phyloP scores from a whole-genome alignment of 2,888 invertebrate species.

The Microplitis deprimator region DNA sequence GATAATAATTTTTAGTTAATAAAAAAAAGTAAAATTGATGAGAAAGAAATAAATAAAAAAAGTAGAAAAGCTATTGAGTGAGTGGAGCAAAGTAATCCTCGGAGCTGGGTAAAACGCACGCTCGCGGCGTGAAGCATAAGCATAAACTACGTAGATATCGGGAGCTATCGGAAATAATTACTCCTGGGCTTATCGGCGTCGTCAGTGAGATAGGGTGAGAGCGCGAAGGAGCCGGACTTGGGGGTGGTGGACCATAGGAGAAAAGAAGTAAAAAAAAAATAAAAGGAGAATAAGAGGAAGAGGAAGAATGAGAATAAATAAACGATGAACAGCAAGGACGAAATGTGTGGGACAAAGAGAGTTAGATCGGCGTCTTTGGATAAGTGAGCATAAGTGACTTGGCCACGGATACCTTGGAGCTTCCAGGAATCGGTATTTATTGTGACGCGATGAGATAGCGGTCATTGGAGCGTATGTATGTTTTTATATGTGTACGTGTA shows the following conservation, averaged over 20 bases:
- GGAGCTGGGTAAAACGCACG: conserved; percentile 16
- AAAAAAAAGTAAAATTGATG: neutral
- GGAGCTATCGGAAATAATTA: conserved; percentile 65
- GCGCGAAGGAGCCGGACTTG: conserved; percentile 48
- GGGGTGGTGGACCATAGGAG: conserved; percentile 17
- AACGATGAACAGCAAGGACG: conserved; percentile 30
- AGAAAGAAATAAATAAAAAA: conserved; percentile 5
- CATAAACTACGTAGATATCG: conserved; percentile 57
- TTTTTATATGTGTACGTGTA: conserved; percentile 12
- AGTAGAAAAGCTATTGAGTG: neutral
- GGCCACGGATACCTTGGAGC: conserved; percentile 50
- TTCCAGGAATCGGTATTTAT: conserved; percentile 72
- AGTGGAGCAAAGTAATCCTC: conserved; percentile 16
- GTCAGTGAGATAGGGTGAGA: conserved; percentile 51
- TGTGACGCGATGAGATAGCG: conserved; percentile 70
- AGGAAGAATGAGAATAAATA: conserved; percentile 11
- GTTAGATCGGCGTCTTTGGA: conserved; percentile 55
- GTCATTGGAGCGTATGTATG: conserved; percentile 52
- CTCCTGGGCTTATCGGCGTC: conserved; percentile 63
- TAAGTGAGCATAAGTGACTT: conserved; percentile 68
- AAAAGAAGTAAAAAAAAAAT: conserved; percentile 40
- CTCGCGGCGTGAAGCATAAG: conserved; percentile 56
- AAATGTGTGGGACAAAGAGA: conserved; percentile 43
- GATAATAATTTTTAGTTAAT: neutral
- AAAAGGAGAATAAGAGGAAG: conserved; percentile 30